Evolutionary conservation across 1,140 invertebrate genomes (phyloP), one percentile per base, ranked within the genome.

Genomic region (Nymphalis io): DNA sequence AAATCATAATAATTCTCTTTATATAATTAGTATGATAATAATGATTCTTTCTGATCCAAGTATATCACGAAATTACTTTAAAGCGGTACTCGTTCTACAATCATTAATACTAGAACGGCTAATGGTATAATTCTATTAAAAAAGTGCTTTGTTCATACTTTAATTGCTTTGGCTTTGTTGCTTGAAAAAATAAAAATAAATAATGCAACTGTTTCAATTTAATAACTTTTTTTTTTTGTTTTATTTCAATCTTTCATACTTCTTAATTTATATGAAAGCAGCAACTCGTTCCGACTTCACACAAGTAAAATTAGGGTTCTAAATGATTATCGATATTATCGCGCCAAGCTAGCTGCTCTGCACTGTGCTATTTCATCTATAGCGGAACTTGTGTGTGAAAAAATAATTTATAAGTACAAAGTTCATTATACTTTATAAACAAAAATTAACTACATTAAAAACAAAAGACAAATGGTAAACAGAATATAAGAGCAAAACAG

Each of bases 91-190:
- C 46, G 60, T 60, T 60, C 59, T 44, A 60, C 23, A 46, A 10
- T 46, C 23, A 46, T 46, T 61, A 61, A 48, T 61, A 48, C 60
- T 46, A 46, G n/a, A 33, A 42, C 15, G 23, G 46, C 18, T 51
- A 18, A 20, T 51, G 46, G 38, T 60, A 60, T 61, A 61, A 61
- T 61, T 10, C 16, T 20, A 51, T 61, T 61, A 61, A 61, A 60
- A 61, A 20, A 61, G 40, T 61, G 27, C 60, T 48, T 33, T 48
- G 46, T 46, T 20, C 16, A 20, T 51, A 13, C 59, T 44, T 23
- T 23, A 18, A 61, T 61, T 61, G 42, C 42, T 21, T 51, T 21
- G 11, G 40, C 60, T 48, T 61, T 61, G 60, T 48, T 61, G 42
- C 42, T 21, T 60, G 42, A 46, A 20, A 23, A 46, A 33, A 61